These are phyloP conservation scores for Calephelis perditalis DNA, from an alignment of 2,888 invertebrate species.

Conservation along the genomic window DNA sequence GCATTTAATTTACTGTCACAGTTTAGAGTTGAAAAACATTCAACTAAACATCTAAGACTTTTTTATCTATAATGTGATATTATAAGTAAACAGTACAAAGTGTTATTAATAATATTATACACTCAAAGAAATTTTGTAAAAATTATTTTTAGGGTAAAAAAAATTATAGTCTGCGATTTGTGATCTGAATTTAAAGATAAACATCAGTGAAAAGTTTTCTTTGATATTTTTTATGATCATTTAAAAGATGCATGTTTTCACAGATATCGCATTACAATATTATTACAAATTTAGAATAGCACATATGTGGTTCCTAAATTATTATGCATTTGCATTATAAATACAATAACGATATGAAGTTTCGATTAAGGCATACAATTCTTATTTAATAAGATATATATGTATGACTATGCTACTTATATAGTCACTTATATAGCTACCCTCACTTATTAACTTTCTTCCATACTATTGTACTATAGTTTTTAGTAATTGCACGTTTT, in stretches of 20 bases:
- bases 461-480: slow-evolving; percentile 18
- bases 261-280: slow-evolving; percentile 14
- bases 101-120: too few relatives aligned
- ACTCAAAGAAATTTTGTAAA: too few relatives aligned
- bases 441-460: slow-evolving; percentile 16
- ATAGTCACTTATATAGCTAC: slow-evolving; percentile 18
- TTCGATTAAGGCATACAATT: slow-evolving; percentile 72
- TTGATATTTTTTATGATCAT: slow-evolving; percentile 17
- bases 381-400: slow-evolving; percentile 70
- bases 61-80: too few relatives aligned
- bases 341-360: slow-evolving; percentile 75
- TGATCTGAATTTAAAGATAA: too few relatives aligned
- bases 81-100: too few relatives aligned
- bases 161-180: too few relatives aligned
- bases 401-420: slow-evolving; percentile 20
- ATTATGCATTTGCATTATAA: slow-evolving; percentile 53
- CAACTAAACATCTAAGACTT: too few relatives aligned
- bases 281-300: slow-evolving; percentile 5
- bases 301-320: slow-evolving; percentile 26
- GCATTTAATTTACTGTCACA: too few relatives aligned
- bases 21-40: too few relatives aligned
- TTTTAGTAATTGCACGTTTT: background rate
- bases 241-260: slow-evolving; percentile 31
- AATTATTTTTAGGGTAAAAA: too few relatives aligned
- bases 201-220: background rate